These are phyloP conservation scores for Diarsia brunnea DNA, from an alignment of 2,888 invertebrate species.

Conservation along the genomic window DNA sequence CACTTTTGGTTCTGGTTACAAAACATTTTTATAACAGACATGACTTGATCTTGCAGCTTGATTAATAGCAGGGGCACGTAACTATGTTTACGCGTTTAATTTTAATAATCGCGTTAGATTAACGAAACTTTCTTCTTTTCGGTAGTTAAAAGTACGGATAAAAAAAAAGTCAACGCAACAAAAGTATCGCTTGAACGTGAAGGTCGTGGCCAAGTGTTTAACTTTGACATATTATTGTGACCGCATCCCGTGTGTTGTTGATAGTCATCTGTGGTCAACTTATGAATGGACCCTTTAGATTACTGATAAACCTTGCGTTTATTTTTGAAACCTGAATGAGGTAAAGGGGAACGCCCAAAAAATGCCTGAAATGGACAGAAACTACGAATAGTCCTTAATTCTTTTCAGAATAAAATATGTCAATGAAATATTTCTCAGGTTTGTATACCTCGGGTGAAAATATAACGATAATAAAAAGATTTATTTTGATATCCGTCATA, in stretches of 20 bases:
- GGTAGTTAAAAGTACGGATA: too few species aligned
- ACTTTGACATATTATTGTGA: slow-evolving; percentile 35
- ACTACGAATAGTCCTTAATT: too few species aligned
- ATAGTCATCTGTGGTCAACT: slow-evolving; percentile 67
- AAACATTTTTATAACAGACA: neutral
- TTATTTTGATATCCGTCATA: too few species aligned
- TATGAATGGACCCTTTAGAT: slow-evolving; percentile 67
- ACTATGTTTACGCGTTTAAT: neutral
- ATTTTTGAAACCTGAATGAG: slow-evolving; percentile 54
- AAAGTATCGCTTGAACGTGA: neutral
- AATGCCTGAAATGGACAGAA: too few species aligned
- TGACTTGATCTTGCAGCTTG: neutral
- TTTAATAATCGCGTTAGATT: too few species aligned
- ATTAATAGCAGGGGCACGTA: neutral
- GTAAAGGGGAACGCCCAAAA: too few species aligned
- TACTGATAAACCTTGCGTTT: slow-evolving; percentile 54
- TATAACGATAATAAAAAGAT: too few species aligned
- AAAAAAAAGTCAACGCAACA: too few species aligned
- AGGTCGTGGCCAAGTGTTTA: slow-evolving; percentile 2
- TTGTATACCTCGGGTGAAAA: too few species aligned
- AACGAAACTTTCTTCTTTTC: too few species aligned
- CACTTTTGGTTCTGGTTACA: neutral
- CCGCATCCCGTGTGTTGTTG: slow-evolving; percentile 50
- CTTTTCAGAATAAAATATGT: too few species aligned
- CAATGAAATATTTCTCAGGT: too few species aligned